Conservation (phyloP, 2,888 invertebrate species). For the Drosophila pseudotalamancana region DNA sequence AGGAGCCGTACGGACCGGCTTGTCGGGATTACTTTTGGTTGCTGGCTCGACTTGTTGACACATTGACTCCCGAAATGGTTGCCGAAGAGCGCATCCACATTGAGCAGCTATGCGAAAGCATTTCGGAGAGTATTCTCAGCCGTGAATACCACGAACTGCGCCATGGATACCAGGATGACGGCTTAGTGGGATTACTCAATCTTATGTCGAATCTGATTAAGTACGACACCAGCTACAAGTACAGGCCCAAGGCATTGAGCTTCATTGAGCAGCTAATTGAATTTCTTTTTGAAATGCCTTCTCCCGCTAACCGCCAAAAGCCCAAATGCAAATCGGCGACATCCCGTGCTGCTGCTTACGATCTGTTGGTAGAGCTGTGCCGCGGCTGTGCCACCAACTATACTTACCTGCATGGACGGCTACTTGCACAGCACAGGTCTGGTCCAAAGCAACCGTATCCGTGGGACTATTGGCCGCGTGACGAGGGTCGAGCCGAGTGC, state of each 20-base stretch:
- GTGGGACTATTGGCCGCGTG: slow-evolving; percentile 99
- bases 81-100: slow-evolving; percentile 86
- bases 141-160: slow-evolving; percentile 93
- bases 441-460: slow-evolving; percentile 93
- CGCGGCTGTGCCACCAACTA: slow-evolving; percentile 94
- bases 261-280: slow-evolving; percentile 89
- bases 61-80: slow-evolving; percentile 91
- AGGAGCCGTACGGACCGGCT: slow-evolving; percentile 97
- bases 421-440: slow-evolving; percentile 94
- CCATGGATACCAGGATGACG: slow-evolving; percentile 94
- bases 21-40: slow-evolving; percentile 98
- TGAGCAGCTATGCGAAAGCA: slow-evolving; percentile 90
- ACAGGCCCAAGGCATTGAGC: slow-evolving; percentile 89
- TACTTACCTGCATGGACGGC: slow-evolving; percentile 91
- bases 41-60: slow-evolving; percentile 94
- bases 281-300: slow-evolving; percentile 95
- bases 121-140: slow-evolving; percentile 90
- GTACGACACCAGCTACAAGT: slow-evolving; percentile 94
- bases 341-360: slow-evolving; percentile 95
- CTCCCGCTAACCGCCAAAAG: slow-evolving; percentile 92
- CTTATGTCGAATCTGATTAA: slow-evolving; percentile 94
- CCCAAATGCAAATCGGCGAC: slow-evolving; percentile 97
- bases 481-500: slow-evolving; percentile 96
- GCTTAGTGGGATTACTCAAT: slow-evolving; percentile 93
- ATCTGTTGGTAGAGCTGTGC: slow-evolving; percentile 94